phyloP scores from a whole-genome alignment of 64 coral and sea anemone genomes.

The Actinia tenebrosa region DNA sequence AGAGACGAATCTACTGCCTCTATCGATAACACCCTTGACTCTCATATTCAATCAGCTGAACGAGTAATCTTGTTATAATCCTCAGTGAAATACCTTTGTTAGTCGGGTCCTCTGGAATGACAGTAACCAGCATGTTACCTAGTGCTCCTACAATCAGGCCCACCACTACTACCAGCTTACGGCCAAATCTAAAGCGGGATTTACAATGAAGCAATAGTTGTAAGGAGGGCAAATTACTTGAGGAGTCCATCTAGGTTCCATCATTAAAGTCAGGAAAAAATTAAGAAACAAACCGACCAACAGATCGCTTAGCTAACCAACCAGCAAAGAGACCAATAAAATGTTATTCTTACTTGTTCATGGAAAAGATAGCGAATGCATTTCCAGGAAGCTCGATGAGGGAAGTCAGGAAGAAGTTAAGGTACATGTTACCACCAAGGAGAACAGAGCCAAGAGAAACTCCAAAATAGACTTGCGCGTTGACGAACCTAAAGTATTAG shows the following conservation, averaged over 20 bases:
- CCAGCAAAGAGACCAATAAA: neutral
- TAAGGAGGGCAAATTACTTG: too few relatives aligned
- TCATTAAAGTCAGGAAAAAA: too few relatives aligned
- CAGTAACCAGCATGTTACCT: conserved; percentile 65
- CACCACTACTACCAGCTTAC: conserved; percentile 76
- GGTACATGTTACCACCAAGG: conserved; percentile 90
- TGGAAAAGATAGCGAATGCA: conserved; percentile 73
- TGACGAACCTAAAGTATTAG: conserved; percentile 59
- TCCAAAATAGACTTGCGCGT: conserved; percentile 90
- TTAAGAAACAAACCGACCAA: too few relatives aligned
- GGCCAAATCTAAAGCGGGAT: conserved; percentile 54
- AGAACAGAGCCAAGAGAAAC: conserved; percentile 91
- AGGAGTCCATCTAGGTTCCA: too few relatives aligned
- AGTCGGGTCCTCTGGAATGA: conserved; percentile 51
- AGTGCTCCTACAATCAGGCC: conserved; percentile 78
- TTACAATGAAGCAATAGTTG: neutral
- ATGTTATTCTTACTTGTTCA: conserved; percentile 46
- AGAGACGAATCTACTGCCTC: too few relatives aligned
- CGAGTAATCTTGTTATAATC: too few relatives aligned
- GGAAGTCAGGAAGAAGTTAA: conserved; percentile 87
- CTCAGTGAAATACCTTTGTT: conserved; percentile 31
- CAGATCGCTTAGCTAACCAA: too few relatives aligned
- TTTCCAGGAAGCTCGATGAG: conserved; percentile 88
- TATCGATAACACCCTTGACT: too few relatives aligned
- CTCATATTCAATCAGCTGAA: too few relatives aligned